Conservation (phyloP, 1,140 invertebrate species). For the Papilio polytes region DNA sequence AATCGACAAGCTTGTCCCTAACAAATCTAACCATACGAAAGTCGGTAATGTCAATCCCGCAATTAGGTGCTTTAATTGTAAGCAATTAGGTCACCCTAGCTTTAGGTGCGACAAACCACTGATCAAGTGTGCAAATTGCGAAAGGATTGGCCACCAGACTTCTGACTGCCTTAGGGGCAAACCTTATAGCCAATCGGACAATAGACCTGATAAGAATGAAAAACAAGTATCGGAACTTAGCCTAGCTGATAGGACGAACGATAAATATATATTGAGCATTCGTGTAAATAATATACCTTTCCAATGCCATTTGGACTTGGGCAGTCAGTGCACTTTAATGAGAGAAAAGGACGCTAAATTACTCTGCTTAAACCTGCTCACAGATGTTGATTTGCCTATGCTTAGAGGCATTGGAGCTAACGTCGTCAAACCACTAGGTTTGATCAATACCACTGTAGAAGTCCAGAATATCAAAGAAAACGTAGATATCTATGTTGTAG, state of each 20-base stretch:
- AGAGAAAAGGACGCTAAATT: slow-evolving; percentile 37
- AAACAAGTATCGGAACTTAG: slow-evolving; percentile 38
- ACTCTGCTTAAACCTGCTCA: slow-evolving; percentile 32
- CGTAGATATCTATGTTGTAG: slow-evolving; percentile 50
- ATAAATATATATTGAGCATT: slow-evolving; percentile 48
- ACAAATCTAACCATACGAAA: background rate
- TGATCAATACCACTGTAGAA: slow-evolving; percentile 36
- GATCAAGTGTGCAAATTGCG: slow-evolving; percentile 45
- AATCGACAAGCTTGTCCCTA: slow-evolving; percentile 5
- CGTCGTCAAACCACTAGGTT: slow-evolving; percentile 45
- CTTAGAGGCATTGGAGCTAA: slow-evolving; percentile 48
- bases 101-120: slow-evolving; percentile 49
- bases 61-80: slow-evolving; percentile 51
- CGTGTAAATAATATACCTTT: slow-evolving; percentile 40
- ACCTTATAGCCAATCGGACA: slow-evolving; percentile 22
- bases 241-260: slow-evolving; percentile 9
- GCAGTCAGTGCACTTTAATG: slow-evolving; percentile 48
- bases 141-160: slow-evolving; percentile 42
- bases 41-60: too few relatives aligned
- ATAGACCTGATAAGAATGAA: slow-evolving; percentile 32
- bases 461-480: slow-evolving; percentile 49
- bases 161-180: slow-evolving; percentile 43
- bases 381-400: slow-evolving; percentile 41
- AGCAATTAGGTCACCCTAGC: slow-evolving; percentile 50
- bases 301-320: slow-evolving; percentile 48